Evolutionary conservation across 1,140 invertebrate species (phyloP).

Genomic region (Pachyrhynchus sulphureomaculatus): DNA sequence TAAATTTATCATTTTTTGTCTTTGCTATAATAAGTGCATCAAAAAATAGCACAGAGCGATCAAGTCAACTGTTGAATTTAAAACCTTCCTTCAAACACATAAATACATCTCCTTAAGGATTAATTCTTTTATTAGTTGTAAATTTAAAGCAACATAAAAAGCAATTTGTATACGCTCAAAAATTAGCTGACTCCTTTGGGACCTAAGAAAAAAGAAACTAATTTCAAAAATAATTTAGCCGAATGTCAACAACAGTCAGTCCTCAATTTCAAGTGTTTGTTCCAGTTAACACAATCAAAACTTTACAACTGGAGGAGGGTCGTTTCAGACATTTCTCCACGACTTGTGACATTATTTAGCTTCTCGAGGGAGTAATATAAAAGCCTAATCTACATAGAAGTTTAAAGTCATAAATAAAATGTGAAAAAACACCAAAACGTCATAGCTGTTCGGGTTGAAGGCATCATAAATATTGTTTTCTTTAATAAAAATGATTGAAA

Average conservation of each 20-base stretch:
- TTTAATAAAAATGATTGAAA: neutral
- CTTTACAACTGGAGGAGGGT: conserved; percentile 24
- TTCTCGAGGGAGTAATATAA: conserved; percentile 19
- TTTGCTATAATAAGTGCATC: too few species aligned
- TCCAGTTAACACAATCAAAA: conserved; percentile 38
- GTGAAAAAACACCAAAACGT: conserved; percentile 10
- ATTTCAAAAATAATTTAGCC: conserved; percentile 24
- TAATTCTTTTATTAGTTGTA: too few species aligned
- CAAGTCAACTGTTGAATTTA: too few species aligned
- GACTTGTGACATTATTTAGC: conserved; percentile 22
- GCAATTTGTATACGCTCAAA: conserved; percentile 1
- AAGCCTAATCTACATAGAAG: conserved; percentile 25
- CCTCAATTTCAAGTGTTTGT: conserved; percentile 31
- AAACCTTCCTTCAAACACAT: too few species aligned
- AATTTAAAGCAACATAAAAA: neutral
- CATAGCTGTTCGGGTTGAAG: conserved; percentile 6
- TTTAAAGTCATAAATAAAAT: conserved; percentile 27
- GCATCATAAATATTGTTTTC: conserved; percentile 22
- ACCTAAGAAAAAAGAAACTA: conserved; percentile 14
- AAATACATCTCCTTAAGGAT: too few species aligned
- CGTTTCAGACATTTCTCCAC: conserved; percentile 21
- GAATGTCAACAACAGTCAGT: conserved; percentile 23
- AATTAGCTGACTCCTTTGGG: neutral
- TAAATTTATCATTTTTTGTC: too few species aligned
- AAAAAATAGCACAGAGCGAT: too few species aligned